A percentile compares a stretch with the other conserved stretches of the same genome.
phyloP scores from a whole-genome alignment of 2,113 vertebrate species.

The Oreotrochilus melanogaster region DNA sequence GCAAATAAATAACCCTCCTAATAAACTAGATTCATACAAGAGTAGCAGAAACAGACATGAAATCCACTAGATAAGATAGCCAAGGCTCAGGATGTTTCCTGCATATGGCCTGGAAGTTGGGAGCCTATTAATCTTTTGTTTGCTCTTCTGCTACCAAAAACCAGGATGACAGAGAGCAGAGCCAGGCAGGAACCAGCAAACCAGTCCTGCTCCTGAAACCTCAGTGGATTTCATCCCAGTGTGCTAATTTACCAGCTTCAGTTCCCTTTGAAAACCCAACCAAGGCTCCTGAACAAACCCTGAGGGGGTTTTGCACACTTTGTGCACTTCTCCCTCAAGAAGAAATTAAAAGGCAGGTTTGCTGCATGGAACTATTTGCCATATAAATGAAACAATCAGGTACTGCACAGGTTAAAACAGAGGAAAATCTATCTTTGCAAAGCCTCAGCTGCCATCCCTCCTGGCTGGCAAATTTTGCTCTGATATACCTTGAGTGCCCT shows the following conservation, averaged over 20 bases:
- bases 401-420: background rate
- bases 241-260: background rate
- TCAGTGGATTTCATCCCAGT: background rate
- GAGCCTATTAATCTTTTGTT: background rate
- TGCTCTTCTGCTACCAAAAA: background rate
- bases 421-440: background rate
- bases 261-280: background rate
- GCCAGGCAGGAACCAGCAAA: background rate
- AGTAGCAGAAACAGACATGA: background rate
- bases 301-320: fast-evolving
- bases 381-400: fast-evolving
- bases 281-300: background rate
- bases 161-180: background rate
- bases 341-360: background rate
- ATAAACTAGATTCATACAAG: background rate
- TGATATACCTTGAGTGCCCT: background rate
- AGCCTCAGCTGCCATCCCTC: background rate
- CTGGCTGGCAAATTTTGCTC: background rate
- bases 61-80: background rate
- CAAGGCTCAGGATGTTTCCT: background rate
- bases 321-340: background rate
- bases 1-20: background rate
- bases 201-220: background rate
- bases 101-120: background rate
- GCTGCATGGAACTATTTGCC: background rate